Evolutionary conservation across 2,888 invertebrate genomes (phyloP), one percentile per base, ranked within the genome.

Genomic region (Hemicrepidius hirtus): DNA sequence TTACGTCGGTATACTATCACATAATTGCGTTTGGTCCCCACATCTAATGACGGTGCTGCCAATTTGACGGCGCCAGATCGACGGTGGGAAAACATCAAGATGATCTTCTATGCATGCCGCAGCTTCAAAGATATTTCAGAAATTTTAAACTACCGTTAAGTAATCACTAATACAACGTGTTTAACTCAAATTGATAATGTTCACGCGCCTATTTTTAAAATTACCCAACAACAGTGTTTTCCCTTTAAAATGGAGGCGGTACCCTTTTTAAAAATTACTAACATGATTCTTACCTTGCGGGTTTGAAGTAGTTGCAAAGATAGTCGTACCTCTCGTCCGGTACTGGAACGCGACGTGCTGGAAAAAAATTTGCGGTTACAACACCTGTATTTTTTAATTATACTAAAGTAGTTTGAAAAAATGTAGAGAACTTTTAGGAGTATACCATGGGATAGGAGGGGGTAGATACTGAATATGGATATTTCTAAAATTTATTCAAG

Each of bases 291-390:
- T 87, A 97, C 98, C 97, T 98, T 63, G 88, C 90, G 74, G 99
- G 99, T 86, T 99, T 97, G 88, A 95, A 97, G 85, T 93, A 96
- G 78, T 98, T 94, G 87, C 95, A 95, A 44, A 99, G 91, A 86
- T 92, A 98, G 83, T 98, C 97, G 86, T 91, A 99, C 81, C 99
- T 90, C 66, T 92, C 91, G 87, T 99, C 99, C 1, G 98, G 98
- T 6, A 99, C 99, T 28, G 98, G 97, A 82, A 99, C 99, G 84
- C 98, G 93, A 94, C 96, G 93, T 97, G 91, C 88, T 85, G 82
- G 75, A 85, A 85, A 62, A 24, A 80, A 81, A 80, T 37, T n/a
- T 24, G 21, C 10, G 24, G 57, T 57, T 37, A 37, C 35, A 35
- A 57, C 57, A 57, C 57, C 57, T 20, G 6, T 32, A 37, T n/a